Percentiles rank a stretch among this genome's conserved stretches.
Conservation (phyloP, 1,140 invertebrate genomes). For the Habropoda laboriosa region DNA sequence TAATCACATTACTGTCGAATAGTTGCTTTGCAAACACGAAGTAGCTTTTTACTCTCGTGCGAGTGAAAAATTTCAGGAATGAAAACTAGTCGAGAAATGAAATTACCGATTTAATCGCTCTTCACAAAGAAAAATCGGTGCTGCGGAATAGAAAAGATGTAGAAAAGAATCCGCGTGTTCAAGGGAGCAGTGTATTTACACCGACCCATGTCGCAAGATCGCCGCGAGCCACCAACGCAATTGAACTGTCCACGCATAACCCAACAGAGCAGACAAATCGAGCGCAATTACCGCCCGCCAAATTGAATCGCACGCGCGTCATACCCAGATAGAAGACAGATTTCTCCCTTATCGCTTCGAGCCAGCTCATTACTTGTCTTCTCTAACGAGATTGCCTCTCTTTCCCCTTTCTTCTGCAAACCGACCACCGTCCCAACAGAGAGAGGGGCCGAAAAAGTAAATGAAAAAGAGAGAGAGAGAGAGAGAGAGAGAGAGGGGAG, state of each 20-base stretch:
- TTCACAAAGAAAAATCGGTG: too few relatives aligned
- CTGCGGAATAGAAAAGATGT: too few relatives aligned
- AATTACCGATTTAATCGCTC: too few relatives aligned
- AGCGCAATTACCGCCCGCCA: constrained; percentile 36
- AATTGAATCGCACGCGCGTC: constrained; percentile 35
- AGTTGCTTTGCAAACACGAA: too few relatives aligned
- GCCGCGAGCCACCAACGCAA: not conserved
- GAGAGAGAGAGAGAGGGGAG: not conserved
- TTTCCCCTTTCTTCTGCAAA: not conserved
- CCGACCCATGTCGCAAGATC: not conserved
- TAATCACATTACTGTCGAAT: too few relatives aligned
- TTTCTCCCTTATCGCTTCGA: constrained; percentile 34
- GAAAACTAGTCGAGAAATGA: too few relatives aligned
- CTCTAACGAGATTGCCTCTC: constrained; percentile 36
- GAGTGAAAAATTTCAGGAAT: too few relatives aligned
- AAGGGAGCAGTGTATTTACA: not conserved
- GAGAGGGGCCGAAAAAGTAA: not conserved
- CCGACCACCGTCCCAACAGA: not conserved
- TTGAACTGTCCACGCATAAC: constrained; percentile 36
- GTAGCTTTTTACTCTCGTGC: too few relatives aligned
- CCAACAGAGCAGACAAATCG: constrained; percentile 32
- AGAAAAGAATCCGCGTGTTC: too few relatives aligned
- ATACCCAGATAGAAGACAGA: constrained; percentile 13
- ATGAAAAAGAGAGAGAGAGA: not conserved
- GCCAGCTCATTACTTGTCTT: constrained; percentile 39